phyloP scores from a whole-genome alignment of 2,888 invertebrate species.

The Helobdella robusta region DNA sequence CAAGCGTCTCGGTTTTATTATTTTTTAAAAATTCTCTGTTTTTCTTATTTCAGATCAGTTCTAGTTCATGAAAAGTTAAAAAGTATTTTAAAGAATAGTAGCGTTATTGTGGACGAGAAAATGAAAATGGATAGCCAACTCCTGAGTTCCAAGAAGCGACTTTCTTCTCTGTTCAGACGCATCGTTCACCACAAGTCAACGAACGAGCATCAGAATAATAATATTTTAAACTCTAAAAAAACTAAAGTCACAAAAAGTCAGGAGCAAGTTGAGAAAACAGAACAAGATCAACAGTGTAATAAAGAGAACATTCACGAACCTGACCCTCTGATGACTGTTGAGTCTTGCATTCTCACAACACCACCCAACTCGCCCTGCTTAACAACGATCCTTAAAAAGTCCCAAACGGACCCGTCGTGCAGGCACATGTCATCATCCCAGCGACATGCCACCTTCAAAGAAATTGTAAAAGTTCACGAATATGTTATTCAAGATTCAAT shows the following conservation, averaged over 20 bases:
- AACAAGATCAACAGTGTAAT: background rate
- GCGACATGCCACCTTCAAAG: constrained; percentile 22
- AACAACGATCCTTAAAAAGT: constrained; percentile 20
- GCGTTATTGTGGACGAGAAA: background rate
- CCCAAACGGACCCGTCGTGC: constrained; percentile 11
- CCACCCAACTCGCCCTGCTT: background rate
- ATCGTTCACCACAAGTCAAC: background rate
- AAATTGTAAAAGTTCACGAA: constrained; percentile 21
- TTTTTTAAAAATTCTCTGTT: background rate
- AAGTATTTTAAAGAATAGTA: background rate
- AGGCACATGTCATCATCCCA: constrained; percentile 2
- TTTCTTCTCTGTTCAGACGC: constrained; percentile 15
- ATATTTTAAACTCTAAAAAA: background rate
- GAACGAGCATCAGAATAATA: background rate
- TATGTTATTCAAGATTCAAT: constrained; percentile 18
- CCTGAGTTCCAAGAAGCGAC: constrained; percentile 8
- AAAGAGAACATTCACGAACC: background rate
- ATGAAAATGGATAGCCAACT: constrained; percentile 16
- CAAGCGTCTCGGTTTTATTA: background rate
- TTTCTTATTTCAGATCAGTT: constrained; percentile 1
- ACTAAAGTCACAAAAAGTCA: background rate
- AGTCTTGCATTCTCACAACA: background rate
- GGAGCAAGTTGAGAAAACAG: background rate
- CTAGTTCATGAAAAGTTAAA: background rate
- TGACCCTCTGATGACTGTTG: background rate